phyloP scores from a whole-genome alignment of 2,113 vertebrate genomes.

The Vulpes ferrilata region DNA sequence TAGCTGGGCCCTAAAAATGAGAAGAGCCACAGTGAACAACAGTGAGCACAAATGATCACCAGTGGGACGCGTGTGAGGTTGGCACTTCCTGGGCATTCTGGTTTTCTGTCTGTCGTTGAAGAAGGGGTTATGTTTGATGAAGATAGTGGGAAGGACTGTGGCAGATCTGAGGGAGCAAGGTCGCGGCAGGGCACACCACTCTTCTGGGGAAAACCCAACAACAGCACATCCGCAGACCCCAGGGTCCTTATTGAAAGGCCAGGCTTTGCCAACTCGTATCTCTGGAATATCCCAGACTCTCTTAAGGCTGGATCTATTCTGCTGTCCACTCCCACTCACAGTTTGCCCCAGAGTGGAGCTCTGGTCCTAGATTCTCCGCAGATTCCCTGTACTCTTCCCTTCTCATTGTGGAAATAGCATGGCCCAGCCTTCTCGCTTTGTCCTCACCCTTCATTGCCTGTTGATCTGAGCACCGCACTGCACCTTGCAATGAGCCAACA shows the following conservation, averaged over 20 bases:
- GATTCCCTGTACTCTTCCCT: background rate
- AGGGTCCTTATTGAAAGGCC: background rate
- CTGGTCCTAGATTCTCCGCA: too few species aligned
- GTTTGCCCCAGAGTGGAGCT: background rate
- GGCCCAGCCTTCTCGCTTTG: background rate
- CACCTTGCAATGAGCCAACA: background rate
- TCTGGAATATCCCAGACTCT: background rate
- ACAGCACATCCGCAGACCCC: rapidly evolving
- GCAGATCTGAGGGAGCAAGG: background rate
- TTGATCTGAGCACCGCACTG: background rate
- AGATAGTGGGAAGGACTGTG: background rate
- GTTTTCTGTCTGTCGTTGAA: background rate
- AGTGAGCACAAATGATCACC: rapidly evolving
- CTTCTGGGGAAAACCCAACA: rapidly evolving
- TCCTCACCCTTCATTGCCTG: background rate
- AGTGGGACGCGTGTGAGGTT: rapidly evolving
- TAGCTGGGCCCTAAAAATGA: background rate
- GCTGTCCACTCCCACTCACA: background rate
- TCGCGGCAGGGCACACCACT: background rate
- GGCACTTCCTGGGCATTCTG: background rate
- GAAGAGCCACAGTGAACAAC: background rate
- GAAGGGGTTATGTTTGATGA: background rate
- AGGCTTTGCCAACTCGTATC: too few species aligned
- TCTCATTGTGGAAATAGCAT: background rate
- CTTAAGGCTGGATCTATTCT: background rate